Evolutionary conservation across 1,140 invertebrate genomes (phyloP).

Genomic region (Antheraea mylitta): DNA sequence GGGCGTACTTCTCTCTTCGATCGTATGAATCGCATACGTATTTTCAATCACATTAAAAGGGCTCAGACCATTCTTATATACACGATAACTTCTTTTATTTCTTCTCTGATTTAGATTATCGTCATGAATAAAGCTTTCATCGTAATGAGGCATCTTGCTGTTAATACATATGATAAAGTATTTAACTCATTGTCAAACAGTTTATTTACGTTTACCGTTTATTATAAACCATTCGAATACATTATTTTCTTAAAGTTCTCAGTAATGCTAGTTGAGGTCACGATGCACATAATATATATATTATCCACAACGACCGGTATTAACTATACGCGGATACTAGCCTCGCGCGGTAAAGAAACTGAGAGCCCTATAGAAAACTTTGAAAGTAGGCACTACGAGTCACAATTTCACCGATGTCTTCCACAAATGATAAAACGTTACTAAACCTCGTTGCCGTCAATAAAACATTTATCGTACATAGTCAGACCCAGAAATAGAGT

Average conservation of each 20-base stretch:
- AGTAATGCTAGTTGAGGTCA: slow-evolving; percentile 23
- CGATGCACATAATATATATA: slow-evolving; percentile 15
- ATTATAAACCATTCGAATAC: neutral
- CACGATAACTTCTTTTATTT: slow-evolving; percentile 76
- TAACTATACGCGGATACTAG: slow-evolving; percentile 27
- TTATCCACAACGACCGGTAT: slow-evolving; percentile 32
- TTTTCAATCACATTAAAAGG: slow-evolving; percentile 49
- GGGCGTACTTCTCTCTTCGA: slow-evolving; percentile 62
- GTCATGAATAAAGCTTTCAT: slow-evolving; percentile 75
- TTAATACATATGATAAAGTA: neutral
- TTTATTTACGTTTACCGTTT: neutral
- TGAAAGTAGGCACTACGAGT: slow-evolving; percentile 44
- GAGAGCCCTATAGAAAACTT: slow-evolving; percentile 64
- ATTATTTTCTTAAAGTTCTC: neutral
- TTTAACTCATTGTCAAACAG: neutral
- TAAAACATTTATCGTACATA: slow-evolving; percentile 11
- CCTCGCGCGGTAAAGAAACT: slow-evolving; percentile 43
- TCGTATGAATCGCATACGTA: slow-evolving; percentile 47
- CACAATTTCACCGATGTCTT: slow-evolving; percentile 12
- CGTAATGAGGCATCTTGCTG: slow-evolving; percentile 73
- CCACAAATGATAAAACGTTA: slow-evolving; percentile 5
- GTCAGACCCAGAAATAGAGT: slow-evolving; percentile 65
- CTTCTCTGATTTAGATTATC: slow-evolving; percentile 74
- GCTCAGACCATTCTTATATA: slow-evolving; percentile 70
- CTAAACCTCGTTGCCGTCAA: slow-evolving; percentile 3